These are phyloP conservation scores for Mayetiola destructor DNA, from an alignment of 2,888 invertebrate genomes.

Conservation along the genomic window DNA sequence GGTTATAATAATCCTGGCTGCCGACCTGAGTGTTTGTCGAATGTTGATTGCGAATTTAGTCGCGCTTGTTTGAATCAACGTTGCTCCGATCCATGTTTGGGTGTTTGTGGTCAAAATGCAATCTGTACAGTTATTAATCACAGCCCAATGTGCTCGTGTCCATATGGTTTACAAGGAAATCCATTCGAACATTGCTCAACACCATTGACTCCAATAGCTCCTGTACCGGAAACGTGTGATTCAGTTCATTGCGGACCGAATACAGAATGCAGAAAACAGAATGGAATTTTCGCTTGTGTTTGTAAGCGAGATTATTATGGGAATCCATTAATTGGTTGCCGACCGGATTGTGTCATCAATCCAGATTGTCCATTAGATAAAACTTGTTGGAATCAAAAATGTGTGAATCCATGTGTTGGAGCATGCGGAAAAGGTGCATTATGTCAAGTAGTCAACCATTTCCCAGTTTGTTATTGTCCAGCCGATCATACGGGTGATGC, in stretches of 20 bases:
- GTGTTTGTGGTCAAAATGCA: slow-evolving; percentile 63
- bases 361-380: slow-evolving; percentile 55
- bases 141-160: slow-evolving; percentile 57
- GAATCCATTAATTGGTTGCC: slow-evolving; percentile 62
- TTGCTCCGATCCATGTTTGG: slow-evolving; percentile 65
- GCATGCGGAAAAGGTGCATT: slow-evolving; percentile 60
- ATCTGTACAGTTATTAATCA: slow-evolving; percentile 55
- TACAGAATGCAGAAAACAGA: slow-evolving; percentile 50
- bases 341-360: slow-evolving; percentile 69
- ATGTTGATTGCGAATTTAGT: slow-evolving; percentile 64
- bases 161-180: slow-evolving; percentile 53
- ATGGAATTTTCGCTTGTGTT: slow-evolving; percentile 51
- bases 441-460: slow-evolving; percentile 58
- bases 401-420: slow-evolving; percentile 59
- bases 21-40: slow-evolving; percentile 67
- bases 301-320: slow-evolving; percentile 64
- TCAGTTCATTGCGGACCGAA: slow-evolving; percentile 59
- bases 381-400: slow-evolving; percentile 64
- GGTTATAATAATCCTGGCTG: slow-evolving; percentile 56
- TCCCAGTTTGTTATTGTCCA: slow-evolving; percentile 63
- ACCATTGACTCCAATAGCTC: slow-evolving; percentile 33
- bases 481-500: slow-evolving; percentile 58
- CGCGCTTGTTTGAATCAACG: slow-evolving; percentile 58
- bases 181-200: slow-evolving; percentile 61
- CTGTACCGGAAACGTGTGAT: slow-evolving; percentile 42